phyloP scores from a whole-genome alignment of 1,140 invertebrate species.

The Littorina saxatilis region DNA sequence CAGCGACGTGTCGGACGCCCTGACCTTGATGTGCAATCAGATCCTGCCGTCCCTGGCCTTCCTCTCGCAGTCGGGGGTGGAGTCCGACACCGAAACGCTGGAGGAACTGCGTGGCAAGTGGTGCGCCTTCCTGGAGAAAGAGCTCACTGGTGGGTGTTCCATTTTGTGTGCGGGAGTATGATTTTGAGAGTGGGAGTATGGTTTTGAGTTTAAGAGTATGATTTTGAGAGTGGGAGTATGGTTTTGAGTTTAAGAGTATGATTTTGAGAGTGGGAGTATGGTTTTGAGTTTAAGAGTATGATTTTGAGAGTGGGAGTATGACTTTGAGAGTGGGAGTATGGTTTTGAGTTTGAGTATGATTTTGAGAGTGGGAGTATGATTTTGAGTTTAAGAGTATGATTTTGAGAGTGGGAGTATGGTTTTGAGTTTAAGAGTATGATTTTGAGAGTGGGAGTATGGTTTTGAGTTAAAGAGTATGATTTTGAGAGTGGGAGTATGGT shows the following conservation, averaged over 20 bases:
- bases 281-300: too few relatives aligned
- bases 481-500: too few relatives aligned
- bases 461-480: too few relatives aligned
- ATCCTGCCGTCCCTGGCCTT: constrained; percentile 64
- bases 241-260: not conserved
- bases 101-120: constrained; percentile 70
- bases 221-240: not conserved
- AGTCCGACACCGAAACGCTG: constrained; percentile 56
- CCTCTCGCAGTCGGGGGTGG: constrained; percentile 50
- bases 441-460: too few relatives aligned
- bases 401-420: too few relatives aligned
- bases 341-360: too few relatives aligned
- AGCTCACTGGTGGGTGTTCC: constrained; percentile 58
- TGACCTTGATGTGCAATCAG: constrained; percentile 61
- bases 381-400: too few relatives aligned
- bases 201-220: not conserved
- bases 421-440: too few relatives aligned
- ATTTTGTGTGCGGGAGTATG: not conserved
- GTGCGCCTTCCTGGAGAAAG: constrained; percentile 69
- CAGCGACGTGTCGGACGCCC: constrained; percentile 55
- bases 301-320: too few relatives aligned
- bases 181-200: not conserved
- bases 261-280: not conserved
- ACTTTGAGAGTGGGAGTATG: too few relatives aligned
- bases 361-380: too few relatives aligned